Percentiles rank a stretch among this genome's conserved stretches.
Evolutionary conservation across 2,113 vertebrate species (phyloP).

Genomic region (Pachycephala philippinensis): DNA sequence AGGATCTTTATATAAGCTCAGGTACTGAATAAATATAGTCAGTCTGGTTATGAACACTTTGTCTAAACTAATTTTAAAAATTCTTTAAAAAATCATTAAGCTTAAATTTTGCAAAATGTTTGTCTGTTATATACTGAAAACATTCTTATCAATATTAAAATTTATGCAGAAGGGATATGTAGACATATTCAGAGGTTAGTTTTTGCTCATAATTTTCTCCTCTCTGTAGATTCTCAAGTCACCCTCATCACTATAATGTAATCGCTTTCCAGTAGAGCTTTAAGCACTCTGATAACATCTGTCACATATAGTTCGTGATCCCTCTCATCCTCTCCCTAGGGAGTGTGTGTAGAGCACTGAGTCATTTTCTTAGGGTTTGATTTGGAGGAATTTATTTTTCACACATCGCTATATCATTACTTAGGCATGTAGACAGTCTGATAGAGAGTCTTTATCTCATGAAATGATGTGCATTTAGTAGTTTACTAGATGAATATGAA

Average conservation of each 20-base stretch:
- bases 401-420: not conserved
- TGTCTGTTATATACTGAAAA: not conserved
- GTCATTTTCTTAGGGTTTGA: not conserved
- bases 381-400: constrained; percentile 1
- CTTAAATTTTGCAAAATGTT: not conserved
- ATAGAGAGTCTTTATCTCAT: not conserved
- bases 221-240: not conserved
- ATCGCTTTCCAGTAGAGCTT: not conserved
- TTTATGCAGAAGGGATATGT: not conserved
- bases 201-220: not conserved
- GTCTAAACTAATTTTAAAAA: not conserved
- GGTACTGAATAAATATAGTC: not conserved
- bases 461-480: not conserved
- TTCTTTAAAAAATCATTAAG: not conserved
- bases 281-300: constrained; percentile 11
- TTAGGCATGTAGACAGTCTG: not conserved
- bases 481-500: not conserved
- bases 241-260: not conserved
- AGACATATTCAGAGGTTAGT: not conserved
- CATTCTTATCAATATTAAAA: not conserved
- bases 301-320: not conserved
- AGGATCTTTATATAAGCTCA: not conserved
- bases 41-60: not conserved
- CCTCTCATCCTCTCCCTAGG: not conserved
- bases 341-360: not conserved